phyloP scores from a whole-genome alignment of 2,113 vertebrate species.

The Zeus faber region DNA sequence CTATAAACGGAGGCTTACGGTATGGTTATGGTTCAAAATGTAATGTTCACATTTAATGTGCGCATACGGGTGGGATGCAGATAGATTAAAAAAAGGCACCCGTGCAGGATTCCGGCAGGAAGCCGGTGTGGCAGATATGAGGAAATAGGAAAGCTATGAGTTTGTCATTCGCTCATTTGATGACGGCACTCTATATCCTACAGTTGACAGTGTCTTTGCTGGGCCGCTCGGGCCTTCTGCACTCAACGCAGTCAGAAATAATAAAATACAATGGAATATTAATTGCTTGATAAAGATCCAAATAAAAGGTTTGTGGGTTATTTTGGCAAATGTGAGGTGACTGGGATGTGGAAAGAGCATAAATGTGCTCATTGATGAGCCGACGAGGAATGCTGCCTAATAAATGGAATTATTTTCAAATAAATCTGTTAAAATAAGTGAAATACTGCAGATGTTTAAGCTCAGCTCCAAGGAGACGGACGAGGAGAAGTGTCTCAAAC shows the following conservation, averaged over 20 bases:
- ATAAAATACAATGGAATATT: slow-evolving; percentile 1
- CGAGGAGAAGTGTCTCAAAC: slow-evolving; percentile 7
- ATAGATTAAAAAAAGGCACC: no score
- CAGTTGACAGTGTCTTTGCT: slow-evolving; percentile 12
- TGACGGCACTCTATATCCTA: no score
- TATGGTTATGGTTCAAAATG: no score
- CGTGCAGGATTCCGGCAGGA: no score
- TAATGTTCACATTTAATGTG: no score
- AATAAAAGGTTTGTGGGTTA: not conserved
- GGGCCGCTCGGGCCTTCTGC: slow-evolving; percentile 5
- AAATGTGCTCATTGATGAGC: slow-evolving; percentile 23
- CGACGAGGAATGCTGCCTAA: slow-evolving; percentile 20
- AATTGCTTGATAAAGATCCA: slow-evolving; percentile 4
- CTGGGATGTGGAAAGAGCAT: slow-evolving; percentile 6
- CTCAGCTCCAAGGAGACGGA: slow-evolving; percentile 14
- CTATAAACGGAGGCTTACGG: no score
- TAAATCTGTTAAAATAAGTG: slow-evolving; percentile 36
- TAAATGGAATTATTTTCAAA: slow-evolving; percentile 16
- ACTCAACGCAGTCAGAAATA: slow-evolving; percentile 6
- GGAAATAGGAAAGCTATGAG: no score
- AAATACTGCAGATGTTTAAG: slow-evolving; percentile 43
- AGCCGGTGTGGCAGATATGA: no score
- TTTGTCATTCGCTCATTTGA: no score
- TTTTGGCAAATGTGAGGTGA: slow-evolving; percentile 2
- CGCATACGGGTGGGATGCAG: no score